These are phyloP conservation scores for Drosophila arawakana DNA, from an alignment of 1,140 invertebrate genomes.

Conservation along the genomic window DNA sequence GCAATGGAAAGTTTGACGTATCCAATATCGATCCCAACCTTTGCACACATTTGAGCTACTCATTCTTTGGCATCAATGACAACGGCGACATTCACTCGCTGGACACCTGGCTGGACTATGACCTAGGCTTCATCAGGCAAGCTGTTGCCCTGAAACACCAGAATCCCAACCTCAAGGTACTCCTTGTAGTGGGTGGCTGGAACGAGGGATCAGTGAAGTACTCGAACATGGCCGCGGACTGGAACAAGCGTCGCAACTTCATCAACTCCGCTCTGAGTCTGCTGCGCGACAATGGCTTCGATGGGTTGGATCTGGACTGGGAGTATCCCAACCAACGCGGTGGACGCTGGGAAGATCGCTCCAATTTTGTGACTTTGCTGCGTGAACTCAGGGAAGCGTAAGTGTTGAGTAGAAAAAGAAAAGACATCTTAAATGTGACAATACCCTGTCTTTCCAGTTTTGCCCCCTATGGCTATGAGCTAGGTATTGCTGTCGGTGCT, in stretches of 20 bases:
- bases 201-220: slow-evolving; percentile 89
- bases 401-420: background rate
- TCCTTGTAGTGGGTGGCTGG: slow-evolving; percentile 92
- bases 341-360: slow-evolving; percentile 85
- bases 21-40: slow-evolving; percentile 88
- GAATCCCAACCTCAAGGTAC: slow-evolving; percentile 88
- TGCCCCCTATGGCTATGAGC: slow-evolving; percentile 85
- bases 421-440: background rate
- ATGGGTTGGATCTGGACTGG: slow-evolving; percentile 93
- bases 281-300: slow-evolving; percentile 87
- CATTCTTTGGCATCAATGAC: slow-evolving; percentile 88
- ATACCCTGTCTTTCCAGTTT: slow-evolving; percentile 61
- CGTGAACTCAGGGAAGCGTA: slow-evolving; percentile 86
- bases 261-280: slow-evolving; percentile 86
- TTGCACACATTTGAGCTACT: slow-evolving; percentile 90
- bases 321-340: slow-evolving; percentile 90
- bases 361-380: slow-evolving; percentile 86
- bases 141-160: slow-evolving; percentile 87
- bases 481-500: slow-evolving; percentile 88
- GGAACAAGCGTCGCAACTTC: slow-evolving; percentile 86
- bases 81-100: slow-evolving; percentile 83
- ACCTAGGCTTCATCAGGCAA: slow-evolving; percentile 84
- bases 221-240: slow-evolving; percentile 86
- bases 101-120: slow-evolving; percentile 69
- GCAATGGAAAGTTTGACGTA: slow-evolving; percentile 88